These are phyloP conservation scores for Tokudaia muenninki DNA, from an alignment of 2,797 vertebrate species.

Conservation along the genomic window DNA sequence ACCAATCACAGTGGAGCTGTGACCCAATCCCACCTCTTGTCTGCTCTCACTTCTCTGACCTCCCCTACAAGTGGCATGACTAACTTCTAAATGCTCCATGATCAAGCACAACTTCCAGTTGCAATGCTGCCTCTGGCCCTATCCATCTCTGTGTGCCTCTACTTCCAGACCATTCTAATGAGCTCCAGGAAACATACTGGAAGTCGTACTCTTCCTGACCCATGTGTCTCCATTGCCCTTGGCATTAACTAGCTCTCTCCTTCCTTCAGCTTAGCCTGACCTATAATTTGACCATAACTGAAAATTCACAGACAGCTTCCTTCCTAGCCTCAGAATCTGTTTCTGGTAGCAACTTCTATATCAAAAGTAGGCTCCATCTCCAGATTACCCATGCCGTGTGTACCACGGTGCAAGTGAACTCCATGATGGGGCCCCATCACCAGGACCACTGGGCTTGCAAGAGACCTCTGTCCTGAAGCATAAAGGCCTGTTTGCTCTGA, in stretches of 20 bases:
- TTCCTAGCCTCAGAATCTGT: not conserved
- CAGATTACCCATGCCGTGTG: not conserved
- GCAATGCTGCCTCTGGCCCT: not conserved
- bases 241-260: not conserved
- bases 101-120: not conserved
- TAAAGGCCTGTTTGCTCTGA: not conserved
- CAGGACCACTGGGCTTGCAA: slow-evolving; percentile 4
- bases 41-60: not conserved
- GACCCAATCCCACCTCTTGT: not conserved
- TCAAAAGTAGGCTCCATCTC: slow-evolving; percentile 16
- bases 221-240: not conserved
- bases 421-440: not conserved
- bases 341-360: not conserved
- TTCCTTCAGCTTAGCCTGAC: not conserved
- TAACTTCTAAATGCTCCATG: not conserved
- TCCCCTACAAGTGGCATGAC: not conserved
- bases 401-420: not conserved
- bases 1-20: not conserved
- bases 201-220: not conserved
- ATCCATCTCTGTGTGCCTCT: not conserved
- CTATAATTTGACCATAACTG: slow-evolving; percentile 6
- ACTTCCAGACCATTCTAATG: not conserved
- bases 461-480: slow-evolving; percentile 28
- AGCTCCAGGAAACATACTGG: not conserved
- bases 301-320: not conserved